Percentiles rank a stretch among this genome's conserved stretches.
These are phyloP conservation scores for Plodia interpunctella DNA, from an alignment of 1,140 invertebrate species.

Conservation along the genomic window DNA sequence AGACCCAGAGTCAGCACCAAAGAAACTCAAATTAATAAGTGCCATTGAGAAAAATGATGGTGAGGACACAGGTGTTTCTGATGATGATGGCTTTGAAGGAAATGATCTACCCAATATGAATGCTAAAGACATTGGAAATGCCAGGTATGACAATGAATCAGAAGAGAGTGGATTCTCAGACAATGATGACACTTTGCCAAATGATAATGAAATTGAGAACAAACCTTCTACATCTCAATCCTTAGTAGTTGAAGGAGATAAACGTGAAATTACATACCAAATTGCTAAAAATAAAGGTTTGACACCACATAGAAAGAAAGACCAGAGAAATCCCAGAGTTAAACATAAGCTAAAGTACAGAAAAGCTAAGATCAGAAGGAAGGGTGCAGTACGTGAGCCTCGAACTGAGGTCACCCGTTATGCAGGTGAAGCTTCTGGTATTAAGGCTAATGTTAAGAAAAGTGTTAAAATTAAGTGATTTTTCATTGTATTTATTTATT, in stretches of 20 bases:
- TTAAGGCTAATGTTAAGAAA: conserved; percentile 90
- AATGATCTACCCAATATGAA: conserved; percentile 35
- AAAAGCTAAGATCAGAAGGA: conserved; percentile 93
- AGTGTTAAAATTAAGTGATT: conserved; percentile 89
- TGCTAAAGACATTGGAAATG: conserved; percentile 34
- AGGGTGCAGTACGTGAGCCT: conserved; percentile 89
- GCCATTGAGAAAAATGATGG: conserved; percentile 64
- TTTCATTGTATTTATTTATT: conserved; percentile 23
- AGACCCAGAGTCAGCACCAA: conserved; percentile 43
- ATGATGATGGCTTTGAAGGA: conserved; percentile 58
- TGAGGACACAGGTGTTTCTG: conserved; percentile 62
- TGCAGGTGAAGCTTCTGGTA: conserved; percentile 93
- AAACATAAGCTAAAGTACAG: conserved; percentile 94
- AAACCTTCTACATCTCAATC: conserved; percentile 48
- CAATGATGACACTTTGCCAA: conserved; percentile 48
- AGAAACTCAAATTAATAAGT: conserved; percentile 69
- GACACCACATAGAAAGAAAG: conserved; percentile 92
- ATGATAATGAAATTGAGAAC: conserved; percentile 49
- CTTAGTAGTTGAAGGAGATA: conserved; percentile 70
- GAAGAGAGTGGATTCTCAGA: conserved; percentile 67
- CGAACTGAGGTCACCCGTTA: conserved; percentile 89
- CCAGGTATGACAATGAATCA: conserved; percentile 53
- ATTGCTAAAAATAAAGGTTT: conserved; percentile 97
- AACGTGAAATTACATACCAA: conserved; percentile 92
- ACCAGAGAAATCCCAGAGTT: conserved; percentile 94